Evolutionary conservation across 2,888 invertebrate species (phyloP), one percentile per base, ranked within the genome.

Genomic region (Tipula unca): DNA sequence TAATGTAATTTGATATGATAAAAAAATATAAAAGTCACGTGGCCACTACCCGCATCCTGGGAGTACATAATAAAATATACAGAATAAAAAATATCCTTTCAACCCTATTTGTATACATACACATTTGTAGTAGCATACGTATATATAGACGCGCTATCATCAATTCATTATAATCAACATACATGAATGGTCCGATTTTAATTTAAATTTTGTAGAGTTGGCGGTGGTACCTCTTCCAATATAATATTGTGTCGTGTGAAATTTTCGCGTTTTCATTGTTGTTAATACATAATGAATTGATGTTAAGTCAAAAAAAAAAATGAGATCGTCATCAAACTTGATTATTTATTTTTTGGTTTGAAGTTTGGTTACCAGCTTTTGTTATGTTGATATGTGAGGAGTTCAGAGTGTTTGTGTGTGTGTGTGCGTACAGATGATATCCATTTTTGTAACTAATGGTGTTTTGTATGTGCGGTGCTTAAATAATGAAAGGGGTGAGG

Each of bases 251-350:
- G 69, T 69, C 69, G 69, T 69, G 69, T 69, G 69, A 69, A 69
- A 69, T 69, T 69, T 69, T 69, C 69, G 69, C 69, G 69, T 69
- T 69, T 69, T 69, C 69, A 69, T 69, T 69, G 69, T 69, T 69
- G 69, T 69, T 69, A 69, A n/a, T n/a, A n/a, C n/a, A n/a, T n/a
- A n/a, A 69, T 69, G 69, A 69, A 69, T 69, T 69, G 25, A 69
- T 25, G 69, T 69, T 20, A 69, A 69, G 69, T 69, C 69, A 69
- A 69, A 69, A 69, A 54, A 54, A 54, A 54, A 54, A 54, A 69
- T 10, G 69, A 69, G 69, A 69, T 69, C 69, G 69, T 69, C 69
- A 69, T 69, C 69, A 69, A 25, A 69, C 25, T 69, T 69, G 69
- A 69, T 69, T 69, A 69, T 69, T 69, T 69, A 69, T 69, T 69